Conservation (phyloP, 2,888 invertebrate genomes). For the Nymphalis c-album region DNA sequence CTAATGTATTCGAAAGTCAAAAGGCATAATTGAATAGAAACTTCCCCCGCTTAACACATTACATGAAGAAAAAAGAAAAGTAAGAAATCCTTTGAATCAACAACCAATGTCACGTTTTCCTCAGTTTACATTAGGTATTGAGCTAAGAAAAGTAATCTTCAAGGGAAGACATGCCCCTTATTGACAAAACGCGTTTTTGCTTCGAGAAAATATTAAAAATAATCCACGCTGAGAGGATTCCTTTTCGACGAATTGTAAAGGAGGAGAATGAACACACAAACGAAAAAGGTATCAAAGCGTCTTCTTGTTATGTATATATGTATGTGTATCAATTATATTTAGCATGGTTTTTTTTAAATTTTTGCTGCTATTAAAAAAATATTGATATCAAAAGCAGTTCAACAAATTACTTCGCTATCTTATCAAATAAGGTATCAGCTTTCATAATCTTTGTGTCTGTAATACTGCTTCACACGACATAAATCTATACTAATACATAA, state of each 20-base stretch:
- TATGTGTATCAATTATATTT: too few relatives aligned
- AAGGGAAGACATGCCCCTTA: conserved; percentile 60
- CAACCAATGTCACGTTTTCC: conserved; percentile 52
- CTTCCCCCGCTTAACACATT: too few relatives aligned
- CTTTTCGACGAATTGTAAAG: conserved; percentile 48
- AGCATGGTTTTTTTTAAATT: too few relatives aligned
- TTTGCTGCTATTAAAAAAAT: too few relatives aligned
- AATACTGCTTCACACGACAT: too few relatives aligned
- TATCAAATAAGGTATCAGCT: too few relatives aligned
- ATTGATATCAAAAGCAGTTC: too few relatives aligned
- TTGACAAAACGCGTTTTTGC: conserved; percentile 74
- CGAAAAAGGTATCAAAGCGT: conserved; percentile 28
- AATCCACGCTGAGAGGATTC: conserved; percentile 51
- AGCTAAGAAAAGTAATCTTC: conserved; percentile 64
- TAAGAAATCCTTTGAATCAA: conserved; percentile 41
- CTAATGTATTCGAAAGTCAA: not conserved
- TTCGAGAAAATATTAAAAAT: conserved; percentile 61
- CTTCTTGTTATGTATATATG: too few relatives aligned
- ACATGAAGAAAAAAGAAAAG: conserved; percentile 34
- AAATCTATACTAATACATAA: too few relatives aligned
- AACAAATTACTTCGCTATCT: too few relatives aligned
- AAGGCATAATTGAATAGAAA: not conserved
- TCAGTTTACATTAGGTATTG: conserved; percentile 67
- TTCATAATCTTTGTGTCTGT: too few relatives aligned
- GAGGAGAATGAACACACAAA: conserved; percentile 32